A percentile compares a stretch with the other conserved stretches of the same genome.
phyloP scores from a whole-genome alignment of 2,888 invertebrate species.

The Eurytoma adleriae region DNA sequence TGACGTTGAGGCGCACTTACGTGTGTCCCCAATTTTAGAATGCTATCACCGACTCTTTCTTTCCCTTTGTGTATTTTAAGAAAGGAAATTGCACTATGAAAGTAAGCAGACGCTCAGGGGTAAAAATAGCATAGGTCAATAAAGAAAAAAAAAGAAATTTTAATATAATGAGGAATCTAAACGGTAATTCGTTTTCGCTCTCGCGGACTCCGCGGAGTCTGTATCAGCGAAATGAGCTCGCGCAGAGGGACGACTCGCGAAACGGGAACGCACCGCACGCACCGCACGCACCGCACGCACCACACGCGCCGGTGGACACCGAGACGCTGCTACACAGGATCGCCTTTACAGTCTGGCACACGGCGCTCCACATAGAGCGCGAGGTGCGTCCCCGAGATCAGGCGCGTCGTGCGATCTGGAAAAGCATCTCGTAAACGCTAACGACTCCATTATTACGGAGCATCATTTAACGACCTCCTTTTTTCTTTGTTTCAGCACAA shows the following conservation, averaged over 20 bases:
- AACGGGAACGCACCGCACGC: slow-evolving; percentile 71
- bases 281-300: slow-evolving; percentile 73
- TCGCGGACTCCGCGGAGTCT: slow-evolving; percentile 64
- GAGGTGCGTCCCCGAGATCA: slow-evolving; percentile 59
- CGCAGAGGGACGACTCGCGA: slow-evolving; percentile 65
- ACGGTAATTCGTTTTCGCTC: slow-evolving; percentile 66
- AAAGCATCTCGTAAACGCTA: not conserved
- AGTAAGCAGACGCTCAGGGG: too few relatives aligned
- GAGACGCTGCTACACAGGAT: slow-evolving; percentile 83
- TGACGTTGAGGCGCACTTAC: too few relatives aligned
- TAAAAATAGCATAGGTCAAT: too few relatives aligned
- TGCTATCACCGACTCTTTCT: too few relatives aligned
- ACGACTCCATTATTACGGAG: not conserved
- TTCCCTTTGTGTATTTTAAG: too few relatives aligned
- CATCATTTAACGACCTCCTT: not conserved
- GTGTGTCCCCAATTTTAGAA: too few relatives aligned
- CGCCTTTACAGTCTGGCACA: slow-evolving; percentile 86
- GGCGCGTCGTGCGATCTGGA: not conserved
- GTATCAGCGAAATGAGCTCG: slow-evolving; percentile 56
- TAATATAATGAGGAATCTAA: slow-evolving; percentile 67
- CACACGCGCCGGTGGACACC: slow-evolving; percentile 76
- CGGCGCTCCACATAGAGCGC: slow-evolving; percentile 83
- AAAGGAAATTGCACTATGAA: too few relatives aligned
- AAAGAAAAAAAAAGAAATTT: not conserved
- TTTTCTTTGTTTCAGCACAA: slow-evolving; percentile 71